phyloP scores from a whole-genome alignment of 2,113 vertebrate genomes.

The Phocoena sinus region DNA sequence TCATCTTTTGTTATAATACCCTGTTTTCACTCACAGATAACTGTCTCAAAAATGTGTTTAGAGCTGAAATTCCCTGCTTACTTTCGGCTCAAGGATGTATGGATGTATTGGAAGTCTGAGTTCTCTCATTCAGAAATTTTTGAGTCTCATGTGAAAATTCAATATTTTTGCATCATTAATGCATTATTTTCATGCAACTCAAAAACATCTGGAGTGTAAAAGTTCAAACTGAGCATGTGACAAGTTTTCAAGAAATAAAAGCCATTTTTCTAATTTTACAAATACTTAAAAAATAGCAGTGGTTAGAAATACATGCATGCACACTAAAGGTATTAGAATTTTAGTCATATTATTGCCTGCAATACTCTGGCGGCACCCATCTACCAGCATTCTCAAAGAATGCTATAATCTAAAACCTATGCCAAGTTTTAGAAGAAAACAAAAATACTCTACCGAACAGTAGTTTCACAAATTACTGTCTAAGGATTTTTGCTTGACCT shows the following conservation, averaged over 20 bases:
- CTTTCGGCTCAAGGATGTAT: slow-evolving; percentile 47
- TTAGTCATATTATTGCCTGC: slow-evolving; percentile 73
- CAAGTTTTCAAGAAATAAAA: slow-evolving; percentile 63
- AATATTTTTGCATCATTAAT: slow-evolving; percentile 21
- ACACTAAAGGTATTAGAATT: slow-evolving; percentile 63
- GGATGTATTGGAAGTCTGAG: slow-evolving; percentile 28
- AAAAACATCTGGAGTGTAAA: slow-evolving; percentile 65
- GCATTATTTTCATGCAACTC: slow-evolving; percentile 57
- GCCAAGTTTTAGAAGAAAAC: slow-evolving; percentile 38
- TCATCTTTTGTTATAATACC: slow-evolving; percentile 75
- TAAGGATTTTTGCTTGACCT: slow-evolving; percentile 45
- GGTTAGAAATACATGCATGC: slow-evolving; percentile 72
- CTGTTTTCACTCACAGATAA: slow-evolving; percentile 77
- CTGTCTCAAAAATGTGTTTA: slow-evolving; percentile 53
- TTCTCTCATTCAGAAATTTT: slow-evolving; percentile 58
- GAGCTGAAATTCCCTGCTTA: slow-evolving; percentile 63
- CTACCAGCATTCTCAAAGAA: slow-evolving; percentile 42
- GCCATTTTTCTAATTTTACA: slow-evolving; percentile 64
- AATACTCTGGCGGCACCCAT: slow-evolving; percentile 59
- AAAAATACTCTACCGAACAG: slow-evolving; percentile 43
- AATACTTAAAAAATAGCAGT: slow-evolving; percentile 71
- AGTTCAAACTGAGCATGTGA: slow-evolving; percentile 63
- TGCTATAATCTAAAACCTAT: slow-evolving; percentile 57
- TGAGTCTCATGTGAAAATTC: slow-evolving; percentile 56
- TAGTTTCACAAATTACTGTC: slow-evolving; percentile 55